Evolutionary conservation across 2,888 invertebrate species (phyloP), one percentile per base, ranked within the genome.

Genomic region (Xanthorhoe spadicearia): DNA sequence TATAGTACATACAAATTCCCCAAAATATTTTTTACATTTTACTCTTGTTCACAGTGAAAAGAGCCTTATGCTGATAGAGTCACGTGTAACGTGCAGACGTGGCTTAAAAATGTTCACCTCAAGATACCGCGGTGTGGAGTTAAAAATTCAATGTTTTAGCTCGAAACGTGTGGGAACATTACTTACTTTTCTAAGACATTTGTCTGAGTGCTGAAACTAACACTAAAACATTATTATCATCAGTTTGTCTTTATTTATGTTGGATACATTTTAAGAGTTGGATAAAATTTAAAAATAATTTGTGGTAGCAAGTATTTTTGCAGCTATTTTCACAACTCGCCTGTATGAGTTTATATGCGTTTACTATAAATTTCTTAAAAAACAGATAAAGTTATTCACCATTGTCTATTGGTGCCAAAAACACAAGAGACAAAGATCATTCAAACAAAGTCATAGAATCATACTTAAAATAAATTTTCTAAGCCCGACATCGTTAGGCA

Each of bases 131-230:
- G 73, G 68, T 75, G 74, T 72, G 74, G 76, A 77, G 80, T 84
- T 85, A 87, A 87, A 85, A 86, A 87, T 86, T 86, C 84, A 85
- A 87, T 86, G 82, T 83, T 80, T 78, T 75, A 68, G 64, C 66
- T 74, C 70, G 70, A 70, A 73, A 76, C 80, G 77, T 76, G 64
- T 51, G 66, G 38, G 59, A 52, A 28, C 56, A 61, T 61, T 61
- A 49, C 38, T 53, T 54, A 60, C 63, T 55, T 60, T 60, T 49
- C 46, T 59, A 48, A 61, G 53, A 15, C 38, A 43, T 43, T 61
- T 17, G 43, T 53, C 55, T 59, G 50, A 59, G 62, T 35, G 18
- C 18, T 51, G 17, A 55, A 43, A 2, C n/a, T 35, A 18, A 17
- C 3, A 35, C 23, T 48, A 15, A 10, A 59, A 1, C 28, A 35